Evolutionary conservation across 2,888 invertebrate genomes (phyloP).

Genomic region (Slavum lentiscoides): DNA sequence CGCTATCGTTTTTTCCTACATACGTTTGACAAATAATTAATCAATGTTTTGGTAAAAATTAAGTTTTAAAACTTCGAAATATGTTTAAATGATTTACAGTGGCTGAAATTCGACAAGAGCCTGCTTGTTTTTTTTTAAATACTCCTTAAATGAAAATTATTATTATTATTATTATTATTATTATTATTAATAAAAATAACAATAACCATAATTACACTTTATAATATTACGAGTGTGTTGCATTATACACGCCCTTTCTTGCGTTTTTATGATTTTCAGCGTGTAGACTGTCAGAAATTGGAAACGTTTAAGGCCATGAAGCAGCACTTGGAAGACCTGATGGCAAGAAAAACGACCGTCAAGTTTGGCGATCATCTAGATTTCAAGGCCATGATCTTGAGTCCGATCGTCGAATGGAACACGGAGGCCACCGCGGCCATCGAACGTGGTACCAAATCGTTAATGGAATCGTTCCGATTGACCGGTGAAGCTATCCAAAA

Average conservation of each 20-base stretch:
- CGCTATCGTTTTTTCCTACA: too few relatives aligned
- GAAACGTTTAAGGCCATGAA: constrained; percentile 29
- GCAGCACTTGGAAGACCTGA: constrained; percentile 35
- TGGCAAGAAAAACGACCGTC: not conserved
- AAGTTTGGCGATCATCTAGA: constrained; percentile 6
- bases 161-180: too few relatives aligned
- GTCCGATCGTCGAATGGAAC: constrained; percentile 10
- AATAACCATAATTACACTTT: too few relatives aligned
- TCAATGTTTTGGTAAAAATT: too few relatives aligned
- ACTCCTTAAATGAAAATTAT: too few relatives aligned
- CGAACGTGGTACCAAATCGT: not conserved
- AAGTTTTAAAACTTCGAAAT: too few relatives aligned
- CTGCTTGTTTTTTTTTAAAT: too few relatives aligned
- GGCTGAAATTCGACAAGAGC: too few relatives aligned
- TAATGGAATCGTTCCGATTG: constrained; percentile 18
- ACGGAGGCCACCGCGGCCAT: constrained; percentile 11
- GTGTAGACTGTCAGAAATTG: constrained; percentile 5
- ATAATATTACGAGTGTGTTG: not conserved
- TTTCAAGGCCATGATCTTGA: constrained; percentile 10
- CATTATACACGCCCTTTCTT: too few relatives aligned
- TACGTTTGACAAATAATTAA: too few relatives aligned
- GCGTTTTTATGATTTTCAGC: constrained; percentile 30
- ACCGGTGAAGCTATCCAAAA: constrained; percentile 22
- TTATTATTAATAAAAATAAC: too few relatives aligned
- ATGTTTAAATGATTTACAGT: too few relatives aligned